These are phyloP conservation scores for Lathamus discolor DNA, from an alignment of 2,113 vertebrate genomes.

Conservation along the genomic window DNA sequence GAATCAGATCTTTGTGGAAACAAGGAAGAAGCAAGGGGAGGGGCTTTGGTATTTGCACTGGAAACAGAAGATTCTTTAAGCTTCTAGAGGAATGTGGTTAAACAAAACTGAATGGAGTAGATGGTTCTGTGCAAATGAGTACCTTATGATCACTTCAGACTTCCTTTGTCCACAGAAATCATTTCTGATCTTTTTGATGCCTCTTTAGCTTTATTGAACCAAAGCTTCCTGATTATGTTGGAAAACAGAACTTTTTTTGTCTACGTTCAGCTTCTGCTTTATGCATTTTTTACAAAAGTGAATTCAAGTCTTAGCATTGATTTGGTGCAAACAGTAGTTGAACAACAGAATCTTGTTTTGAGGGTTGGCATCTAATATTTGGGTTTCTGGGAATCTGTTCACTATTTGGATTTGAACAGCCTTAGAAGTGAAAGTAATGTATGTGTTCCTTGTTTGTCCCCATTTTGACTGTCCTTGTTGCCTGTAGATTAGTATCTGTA, in stretches of 20 bases:
- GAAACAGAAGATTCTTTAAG: background rate
- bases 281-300: background rate
- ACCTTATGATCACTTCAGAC: background rate
- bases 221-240: background rate
- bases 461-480: background rate
- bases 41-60: background rate
- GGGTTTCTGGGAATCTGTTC: background rate
- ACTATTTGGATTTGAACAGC: background rate
- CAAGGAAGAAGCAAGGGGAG: background rate
- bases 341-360: background rate
- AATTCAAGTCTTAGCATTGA: background rate
- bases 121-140: background rate
- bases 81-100: background rate
- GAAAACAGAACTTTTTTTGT: background rate
- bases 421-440: background rate
- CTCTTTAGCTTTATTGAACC: background rate
- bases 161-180: background rate
- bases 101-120: background rate
- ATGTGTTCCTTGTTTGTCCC: background rate
- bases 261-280: background rate
- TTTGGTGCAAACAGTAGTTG: background rate
- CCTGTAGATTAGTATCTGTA: background rate
- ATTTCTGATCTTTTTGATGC: background rate
- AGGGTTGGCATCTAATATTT: background rate
- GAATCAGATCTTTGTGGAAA: background rate